A percentile compares a stretch with the other conserved stretches of the same genome.
Evolutionary conservation across 2,888 invertebrate species (phyloP).

Genomic region (Drosophila anomelani): DNA sequence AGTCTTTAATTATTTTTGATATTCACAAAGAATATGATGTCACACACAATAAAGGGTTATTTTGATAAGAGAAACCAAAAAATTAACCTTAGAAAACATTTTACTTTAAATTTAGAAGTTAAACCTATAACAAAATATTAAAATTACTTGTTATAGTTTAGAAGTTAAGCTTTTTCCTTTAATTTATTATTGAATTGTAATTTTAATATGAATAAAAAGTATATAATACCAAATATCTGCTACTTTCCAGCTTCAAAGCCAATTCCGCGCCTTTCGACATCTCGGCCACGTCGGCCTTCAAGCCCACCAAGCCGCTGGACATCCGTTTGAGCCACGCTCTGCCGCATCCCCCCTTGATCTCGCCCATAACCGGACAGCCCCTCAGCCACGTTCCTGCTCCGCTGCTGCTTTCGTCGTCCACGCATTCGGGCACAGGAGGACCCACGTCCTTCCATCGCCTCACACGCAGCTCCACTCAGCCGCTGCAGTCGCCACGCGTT

Average conservation of each 20-base stretch:
- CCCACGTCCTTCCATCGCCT: constrained; percentile 58
- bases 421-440: constrained; percentile 56
- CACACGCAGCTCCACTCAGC: constrained; percentile 79
- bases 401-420: constrained; percentile 62
- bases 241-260: constrained; percentile 76
- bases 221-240: background rate
- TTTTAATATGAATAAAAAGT: no score
- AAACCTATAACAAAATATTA: background rate
- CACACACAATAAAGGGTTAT: background rate
- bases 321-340: constrained; percentile 51
- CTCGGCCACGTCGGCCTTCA: constrained; percentile 80
- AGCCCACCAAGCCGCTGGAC: constrained; percentile 83
- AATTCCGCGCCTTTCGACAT: constrained; percentile 76
- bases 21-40: constrained; percentile 3
- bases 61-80: background rate
- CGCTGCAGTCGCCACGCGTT: constrained; percentile 66
- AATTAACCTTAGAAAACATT: background rate
- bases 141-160: background rate
- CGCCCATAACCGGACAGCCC: constrained; percentile 69
- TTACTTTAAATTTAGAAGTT: fast-evolving
- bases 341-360: constrained; percentile 62
- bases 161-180: no score
- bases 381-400: constrained; percentile 70
- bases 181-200: no score
- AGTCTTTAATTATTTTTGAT: constrained; percentile 3